These are phyloP conservation scores for Matsumurasca onukii DNA, from an alignment of 1,140 invertebrate genomes.

Conservation along the genomic window DNA sequence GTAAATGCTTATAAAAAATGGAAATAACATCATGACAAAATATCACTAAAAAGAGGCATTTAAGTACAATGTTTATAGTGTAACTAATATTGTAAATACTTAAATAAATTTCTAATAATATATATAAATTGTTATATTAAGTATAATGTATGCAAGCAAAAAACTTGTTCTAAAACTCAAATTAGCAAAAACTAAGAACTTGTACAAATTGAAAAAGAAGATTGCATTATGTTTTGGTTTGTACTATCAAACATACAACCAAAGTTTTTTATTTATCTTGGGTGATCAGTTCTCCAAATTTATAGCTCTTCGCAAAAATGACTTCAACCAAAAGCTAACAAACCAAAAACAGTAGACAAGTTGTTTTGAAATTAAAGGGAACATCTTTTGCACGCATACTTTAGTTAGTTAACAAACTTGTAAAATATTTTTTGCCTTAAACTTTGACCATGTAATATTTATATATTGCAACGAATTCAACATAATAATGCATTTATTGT, in stretches of 20 bases:
- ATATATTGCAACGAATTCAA: too few species aligned
- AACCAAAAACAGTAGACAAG: too few species aligned
- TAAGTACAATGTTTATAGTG: slow-evolving; percentile 5
- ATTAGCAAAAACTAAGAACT: not conserved
- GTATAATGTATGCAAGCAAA: not conserved
- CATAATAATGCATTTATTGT: too few species aligned
- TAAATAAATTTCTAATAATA: slow-evolving; percentile 9
- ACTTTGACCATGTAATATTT: too few species aligned
- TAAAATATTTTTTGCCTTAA: too few species aligned
- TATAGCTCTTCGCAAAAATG: too few species aligned
- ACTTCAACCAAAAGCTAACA: too few species aligned
- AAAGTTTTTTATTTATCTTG: not conserved
- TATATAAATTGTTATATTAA: not conserved
- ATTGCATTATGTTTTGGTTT: not conserved
- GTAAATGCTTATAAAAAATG: not conserved
- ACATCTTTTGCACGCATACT: too few species aligned
- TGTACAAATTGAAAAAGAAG: too few species aligned
- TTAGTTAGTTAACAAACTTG: too few species aligned
- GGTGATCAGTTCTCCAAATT: not conserved
- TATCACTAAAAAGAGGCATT: not conserved
- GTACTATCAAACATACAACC: not conserved
- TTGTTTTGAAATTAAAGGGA: too few species aligned
- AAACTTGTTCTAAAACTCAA: not conserved
- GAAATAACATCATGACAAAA: not conserved
- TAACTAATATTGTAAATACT: slow-evolving; percentile 17